Percentiles rank a stretch among this genome's conserved stretches.
phyloP scores from a whole-genome alignment of 1,140 invertebrate genomes.

The Diorhabda carinulata region DNA sequence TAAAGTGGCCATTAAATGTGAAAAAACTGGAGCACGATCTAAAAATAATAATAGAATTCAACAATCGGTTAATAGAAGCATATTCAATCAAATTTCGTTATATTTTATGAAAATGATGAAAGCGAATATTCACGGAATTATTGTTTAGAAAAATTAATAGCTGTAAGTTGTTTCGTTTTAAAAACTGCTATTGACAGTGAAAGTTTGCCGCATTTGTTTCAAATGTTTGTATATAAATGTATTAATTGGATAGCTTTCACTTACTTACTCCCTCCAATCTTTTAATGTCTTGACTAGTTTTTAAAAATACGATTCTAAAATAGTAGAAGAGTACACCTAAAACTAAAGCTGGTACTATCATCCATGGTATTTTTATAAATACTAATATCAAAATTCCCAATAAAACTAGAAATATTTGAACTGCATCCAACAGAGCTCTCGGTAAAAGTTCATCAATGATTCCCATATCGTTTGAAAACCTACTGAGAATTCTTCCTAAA shows the following conservation, averaged over 20 bases:
- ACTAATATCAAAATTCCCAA: conserved; percentile 56
- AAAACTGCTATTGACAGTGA: too few relatives aligned
- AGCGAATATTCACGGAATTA: too few relatives aligned
- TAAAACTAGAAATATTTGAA: conserved; percentile 61
- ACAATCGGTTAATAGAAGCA: neutral
- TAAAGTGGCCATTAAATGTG: conserved; percentile 68
- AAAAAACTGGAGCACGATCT: conserved; percentile 68
- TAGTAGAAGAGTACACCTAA: conserved; percentile 67
- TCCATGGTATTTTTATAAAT: conserved; percentile 68
- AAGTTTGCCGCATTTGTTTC: too few relatives aligned
- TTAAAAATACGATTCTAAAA: conserved; percentile 73
- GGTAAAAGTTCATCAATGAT: conserved; percentile 86
- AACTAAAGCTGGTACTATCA: conserved; percentile 65
- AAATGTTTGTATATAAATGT: too few relatives aligned
- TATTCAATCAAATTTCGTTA: too few relatives aligned
- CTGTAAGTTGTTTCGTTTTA: too few relatives aligned
- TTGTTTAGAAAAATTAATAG: too few relatives aligned
- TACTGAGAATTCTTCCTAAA: conserved; percentile 62
- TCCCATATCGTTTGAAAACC: conserved; percentile 76
- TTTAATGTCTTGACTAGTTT: conserved; percentile 80
- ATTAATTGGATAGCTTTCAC: neutral
- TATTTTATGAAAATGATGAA: too few relatives aligned
- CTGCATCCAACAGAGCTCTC: conserved; percentile 69
- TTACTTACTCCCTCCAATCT: conserved; percentile 69
- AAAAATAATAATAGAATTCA: conserved; percentile 43